Conservation (phyloP, 2,113 vertebrate species). For the Serinus canaria region DNA sequence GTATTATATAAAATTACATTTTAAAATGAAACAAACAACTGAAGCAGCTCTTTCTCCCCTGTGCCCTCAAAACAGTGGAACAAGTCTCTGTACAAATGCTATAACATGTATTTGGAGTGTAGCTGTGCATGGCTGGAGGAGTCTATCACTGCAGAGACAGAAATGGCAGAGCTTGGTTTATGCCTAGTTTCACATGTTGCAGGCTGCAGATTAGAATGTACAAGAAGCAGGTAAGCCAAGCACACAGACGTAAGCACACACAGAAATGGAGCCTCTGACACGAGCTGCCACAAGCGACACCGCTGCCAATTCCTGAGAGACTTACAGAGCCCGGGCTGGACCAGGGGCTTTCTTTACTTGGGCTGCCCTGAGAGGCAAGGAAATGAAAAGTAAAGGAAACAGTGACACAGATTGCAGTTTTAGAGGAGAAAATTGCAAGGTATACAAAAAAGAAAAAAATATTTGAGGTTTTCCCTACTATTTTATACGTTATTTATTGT, state of each 20-base stretch:
- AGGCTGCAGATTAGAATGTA: background rate
- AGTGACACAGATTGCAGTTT: background rate
- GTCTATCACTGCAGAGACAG: background rate
- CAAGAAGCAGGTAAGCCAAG: background rate
- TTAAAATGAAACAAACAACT: background rate
- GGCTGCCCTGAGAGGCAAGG: constrained; percentile 55
- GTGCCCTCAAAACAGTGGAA: background rate
- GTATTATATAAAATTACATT: background rate
- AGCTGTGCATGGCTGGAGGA: background rate
- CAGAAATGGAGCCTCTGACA: background rate
- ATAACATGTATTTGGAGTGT: background rate
- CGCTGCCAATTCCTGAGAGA: background rate
- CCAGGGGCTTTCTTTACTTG: constrained; percentile 66
- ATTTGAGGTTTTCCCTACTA: background rate
- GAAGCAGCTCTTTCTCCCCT: background rate
- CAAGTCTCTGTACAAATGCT: background rate
- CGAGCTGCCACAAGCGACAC: background rate
- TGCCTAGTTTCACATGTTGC: background rate
- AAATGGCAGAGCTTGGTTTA: background rate
- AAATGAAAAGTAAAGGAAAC: constrained; percentile 20
- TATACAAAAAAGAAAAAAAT: background rate
- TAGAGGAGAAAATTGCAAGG: background rate
- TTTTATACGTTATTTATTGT: background rate
- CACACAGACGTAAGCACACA: accelerated
- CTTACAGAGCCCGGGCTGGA: constrained; percentile 75